phyloP scores from a whole-genome alignment of 1,140 invertebrate species.

The Zophobas morio region DNA sequence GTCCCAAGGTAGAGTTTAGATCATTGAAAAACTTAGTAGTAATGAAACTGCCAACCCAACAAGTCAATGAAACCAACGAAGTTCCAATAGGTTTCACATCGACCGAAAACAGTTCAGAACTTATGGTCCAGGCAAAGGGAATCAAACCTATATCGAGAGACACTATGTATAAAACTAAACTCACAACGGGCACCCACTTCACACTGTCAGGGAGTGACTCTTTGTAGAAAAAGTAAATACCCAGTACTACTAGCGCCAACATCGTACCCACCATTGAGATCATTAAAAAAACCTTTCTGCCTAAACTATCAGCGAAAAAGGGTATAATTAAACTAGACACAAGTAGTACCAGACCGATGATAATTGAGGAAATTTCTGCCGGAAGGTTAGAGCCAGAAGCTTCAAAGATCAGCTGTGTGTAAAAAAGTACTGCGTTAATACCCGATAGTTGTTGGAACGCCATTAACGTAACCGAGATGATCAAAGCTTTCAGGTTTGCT shows the following conservation, averaged over 20 bases:
- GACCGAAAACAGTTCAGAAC: neutral
- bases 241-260: slow-evolving; percentile 47
- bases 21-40: too few relatives aligned
- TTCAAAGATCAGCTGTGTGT: slow-evolving; percentile 3
- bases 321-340: slow-evolving; percentile 24
- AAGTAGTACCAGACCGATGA: slow-evolving; percentile 20
- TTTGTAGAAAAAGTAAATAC: slow-evolving; percentile 67
- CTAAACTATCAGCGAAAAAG: slow-evolving; percentile 18
- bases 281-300: slow-evolving; percentile 4
- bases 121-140: neutral
- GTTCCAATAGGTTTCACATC: neutral
- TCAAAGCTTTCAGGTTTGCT: slow-evolving; percentile 6
- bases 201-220: neutral
- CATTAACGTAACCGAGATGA: slow-evolving; percentile 24
- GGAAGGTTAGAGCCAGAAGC: slow-evolving; percentile 6
- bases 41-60: neutral
- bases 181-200: neutral
- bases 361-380: slow-evolving; percentile 18
- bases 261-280: slow-evolving; percentile 10
- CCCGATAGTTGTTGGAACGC: slow-evolving; percentile 9
- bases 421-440: slow-evolving; percentile 12
- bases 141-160: neutral
- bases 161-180: neutral
- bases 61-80: neutral
- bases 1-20: too few relatives aligned